Base-by-base conservation (phyloP, 2,113 vertebrate species). In the Okapia johnstoni region DNA sequence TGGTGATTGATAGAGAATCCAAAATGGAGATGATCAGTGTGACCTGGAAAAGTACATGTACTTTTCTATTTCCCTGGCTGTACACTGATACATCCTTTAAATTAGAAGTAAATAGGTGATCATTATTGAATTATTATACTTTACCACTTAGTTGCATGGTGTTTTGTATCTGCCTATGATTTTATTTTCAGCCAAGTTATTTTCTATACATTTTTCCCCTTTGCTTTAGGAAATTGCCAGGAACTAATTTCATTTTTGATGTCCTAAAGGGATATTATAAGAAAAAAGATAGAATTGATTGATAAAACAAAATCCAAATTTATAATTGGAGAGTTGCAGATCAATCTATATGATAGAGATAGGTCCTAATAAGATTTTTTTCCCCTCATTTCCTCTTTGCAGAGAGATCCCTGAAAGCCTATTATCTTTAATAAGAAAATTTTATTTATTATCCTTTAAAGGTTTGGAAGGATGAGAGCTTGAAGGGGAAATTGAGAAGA, bases 401-500 rank as follows among this genome's bases (percentile, higher is more conserved):
- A 94, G 92, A 89, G 52, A 63, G 70, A 93, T 96, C 70, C 77
- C 83, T 86, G 66, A 85, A 97, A 98, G 33, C 57, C 50, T 52
- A 96, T 96, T 97, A 97, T 66, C 76, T 90, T 96, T 97, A 96
- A 95, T 85, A 85, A 92, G 57, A 95, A 95, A 76, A 55, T 84
- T 54, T 92, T 98, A 92, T 94, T 97, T 96, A 95, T 93, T 96
- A 84, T 95, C 57, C 85, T 96, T 90, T 92, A 88, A 81, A 94
- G 43, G 43, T 93, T 98, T 94, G 66, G 76, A 66, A 94, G 17
- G 28, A 96, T 85, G 57, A 95, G 50, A 63, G 55, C n/a, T 97
- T 88, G 95, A 90, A 94, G 40, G 76, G n/a, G 52, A 95, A 96
- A 93, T 88, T 94, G 76, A 90, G 54, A 94, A 48, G 17, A 60